Conservation (phyloP, 2,888 invertebrate genomes). For the Torymus aiolomorphi region DNA sequence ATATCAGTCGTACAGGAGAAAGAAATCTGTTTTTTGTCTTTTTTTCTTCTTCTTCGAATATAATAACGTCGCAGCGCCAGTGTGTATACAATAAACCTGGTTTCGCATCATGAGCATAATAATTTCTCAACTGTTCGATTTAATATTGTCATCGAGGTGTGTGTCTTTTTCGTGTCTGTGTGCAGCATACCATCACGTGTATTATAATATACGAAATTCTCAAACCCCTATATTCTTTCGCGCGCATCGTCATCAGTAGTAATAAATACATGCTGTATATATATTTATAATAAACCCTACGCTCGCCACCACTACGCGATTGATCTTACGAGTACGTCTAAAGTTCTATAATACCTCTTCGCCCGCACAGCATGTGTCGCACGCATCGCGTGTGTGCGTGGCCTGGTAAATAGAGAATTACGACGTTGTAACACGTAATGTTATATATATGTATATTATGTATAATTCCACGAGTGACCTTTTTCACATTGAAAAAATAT, state of each 20-base stretch:
- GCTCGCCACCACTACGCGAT: conserved; percentile 25
- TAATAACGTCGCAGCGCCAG: too few species aligned
- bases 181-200: conserved; percentile 55
- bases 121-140: conserved; percentile 19
- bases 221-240: conserved; percentile 57
- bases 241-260: neutral
- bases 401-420: conserved; percentile 14
- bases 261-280: conserved; percentile 20
- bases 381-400: neutral
- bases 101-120: neutral
- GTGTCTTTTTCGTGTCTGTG: too few species aligned
- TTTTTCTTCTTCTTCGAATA: conserved; percentile 2
- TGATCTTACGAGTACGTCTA: conserved; percentile 42
- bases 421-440: conserved; percentile 28
- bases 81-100: neutral
- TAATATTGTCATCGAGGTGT: conserved; percentile 69
- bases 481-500: conserved; percentile 73
- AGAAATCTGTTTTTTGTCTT: neutral
- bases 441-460: conserved; percentile 36
- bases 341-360: conserved; percentile 7
- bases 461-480: conserved; percentile 59
- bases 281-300: conserved; percentile 13
- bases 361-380: too few species aligned
- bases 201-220: conserved; percentile 65
- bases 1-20: conserved; percentile 32